Evolutionary conservation across 2,113 vertebrate genomes (phyloP).

Genomic region (Pristiophorus japonicus): DNA sequence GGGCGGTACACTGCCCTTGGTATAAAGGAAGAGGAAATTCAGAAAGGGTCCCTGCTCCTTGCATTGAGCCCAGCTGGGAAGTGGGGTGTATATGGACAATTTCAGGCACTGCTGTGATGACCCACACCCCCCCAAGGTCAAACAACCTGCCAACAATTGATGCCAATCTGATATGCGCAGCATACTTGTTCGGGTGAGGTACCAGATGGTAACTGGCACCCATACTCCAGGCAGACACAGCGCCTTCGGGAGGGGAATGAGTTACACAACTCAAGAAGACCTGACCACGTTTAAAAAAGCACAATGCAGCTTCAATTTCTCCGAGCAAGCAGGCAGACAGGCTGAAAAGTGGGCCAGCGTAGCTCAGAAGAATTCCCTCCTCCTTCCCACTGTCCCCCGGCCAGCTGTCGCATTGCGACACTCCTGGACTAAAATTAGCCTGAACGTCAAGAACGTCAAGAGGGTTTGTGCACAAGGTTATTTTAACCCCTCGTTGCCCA

Average conservation of each 20-base stretch:
- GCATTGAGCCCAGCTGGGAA: not conserved
- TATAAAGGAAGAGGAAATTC: not conserved
- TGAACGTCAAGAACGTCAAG: not conserved
- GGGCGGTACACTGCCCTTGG: not conserved
- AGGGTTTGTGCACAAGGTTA: not conserved
- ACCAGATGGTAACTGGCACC: not conserved
- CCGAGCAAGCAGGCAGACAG: not conserved
- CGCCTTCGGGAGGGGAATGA: not conserved
- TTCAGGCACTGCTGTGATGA: not conserved
- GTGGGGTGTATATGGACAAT: not conserved
- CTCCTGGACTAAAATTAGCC: slow-evolving; percentile 28
- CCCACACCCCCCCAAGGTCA: not conserved
- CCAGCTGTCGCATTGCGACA: slow-evolving; percentile 27
- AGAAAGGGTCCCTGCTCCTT: not conserved
- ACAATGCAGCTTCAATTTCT: not conserved
- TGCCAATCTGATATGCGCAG: not conserved
- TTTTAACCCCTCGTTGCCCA: not conserved
- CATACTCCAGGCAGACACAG: not conserved
- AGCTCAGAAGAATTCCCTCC: slow-evolving; percentile 6
- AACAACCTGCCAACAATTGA: not conserved
- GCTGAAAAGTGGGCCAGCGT: not conserved
- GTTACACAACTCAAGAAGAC: not conserved
- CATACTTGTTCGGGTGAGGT: not conserved
- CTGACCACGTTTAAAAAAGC: not conserved
- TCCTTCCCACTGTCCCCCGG: not conserved